phyloP scores from a whole-genome alignment of 2,888 invertebrate species.

The Poecilus cupreus region DNA sequence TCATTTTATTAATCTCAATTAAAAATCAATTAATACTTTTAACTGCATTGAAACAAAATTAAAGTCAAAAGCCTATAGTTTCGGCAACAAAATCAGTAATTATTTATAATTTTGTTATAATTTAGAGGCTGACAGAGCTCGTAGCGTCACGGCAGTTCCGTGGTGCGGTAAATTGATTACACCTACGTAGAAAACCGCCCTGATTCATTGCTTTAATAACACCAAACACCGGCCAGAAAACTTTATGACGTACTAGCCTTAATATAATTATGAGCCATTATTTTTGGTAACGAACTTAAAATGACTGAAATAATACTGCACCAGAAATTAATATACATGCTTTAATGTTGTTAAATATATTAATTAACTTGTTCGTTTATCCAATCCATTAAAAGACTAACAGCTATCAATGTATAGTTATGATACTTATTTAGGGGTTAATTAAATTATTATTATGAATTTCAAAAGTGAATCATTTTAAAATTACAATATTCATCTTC shows the following conservation, averaged over 20 bases:
- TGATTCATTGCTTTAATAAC: constrained; percentile 36
- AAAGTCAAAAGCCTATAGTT: neutral
- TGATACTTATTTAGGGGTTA: too few relatives aligned
- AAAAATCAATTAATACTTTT: too few relatives aligned
- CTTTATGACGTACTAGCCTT: constrained; percentile 1
- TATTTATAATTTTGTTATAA: constrained; percentile 38
- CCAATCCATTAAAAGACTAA: too few relatives aligned
- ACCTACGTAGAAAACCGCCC: neutral
- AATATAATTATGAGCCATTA: constrained; percentile 19
- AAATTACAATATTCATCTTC: too few relatives aligned
- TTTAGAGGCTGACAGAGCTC: neutral
- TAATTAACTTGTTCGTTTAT: too few relatives aligned
- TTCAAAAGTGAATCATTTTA: too few relatives aligned
- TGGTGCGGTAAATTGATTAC: constrained; percentile 28
- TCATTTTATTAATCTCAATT: too few relatives aligned
- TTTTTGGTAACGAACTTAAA: neutral
- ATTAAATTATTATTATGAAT: too few relatives aligned
- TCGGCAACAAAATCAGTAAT: neutral
- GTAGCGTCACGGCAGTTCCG: neutral
- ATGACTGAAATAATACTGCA: neutral
- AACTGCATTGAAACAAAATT: neutral
- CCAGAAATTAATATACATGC: neutral
- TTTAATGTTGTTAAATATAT: too few relatives aligned
- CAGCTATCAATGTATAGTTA: too few relatives aligned
- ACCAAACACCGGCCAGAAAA: neutral